Evolutionary conservation across 2,888 invertebrate species (phyloP), one percentile per base, ranked within the genome.

Genomic region (Rutpela maculata): DNA sequence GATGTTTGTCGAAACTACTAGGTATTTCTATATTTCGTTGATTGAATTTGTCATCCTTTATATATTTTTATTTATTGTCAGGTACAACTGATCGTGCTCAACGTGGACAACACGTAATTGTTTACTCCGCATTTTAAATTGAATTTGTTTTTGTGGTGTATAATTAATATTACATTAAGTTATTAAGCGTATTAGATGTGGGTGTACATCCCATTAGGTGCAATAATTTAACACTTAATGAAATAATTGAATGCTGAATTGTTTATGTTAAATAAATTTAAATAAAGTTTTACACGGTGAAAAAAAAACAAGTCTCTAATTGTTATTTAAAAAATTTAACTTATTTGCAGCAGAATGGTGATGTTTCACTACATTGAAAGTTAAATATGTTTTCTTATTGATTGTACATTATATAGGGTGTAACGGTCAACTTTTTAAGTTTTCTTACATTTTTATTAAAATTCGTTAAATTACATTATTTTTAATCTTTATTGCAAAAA

Each of bases 161-260:
- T 67, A 67, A 67, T 67, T 55, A 55, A 50, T 5, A 26, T 22
- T n/a, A 67, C 17, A 67, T 55, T 55, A 55, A 67, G 22, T 67
- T 55, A 50, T 50, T 22, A 19, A 26, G 6, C 55, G 26, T 17
- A 55, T 18, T 67, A 50, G 19, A 43, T 26, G 67, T 67, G 55
- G 67, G 67, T 67, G 59, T 59, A 19, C 11, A 59, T 59, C 59
- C 5, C 59, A 59, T 18, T 22, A 59, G 22, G 59, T 57, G 57
- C 17, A 19, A 12, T 55, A 1, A 67, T 55, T 12, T 67, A 43
- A 55, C 55, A 19, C 5, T 55, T 67, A 55, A 67, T 38, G 67
- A 67, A n/a, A 43, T 55, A 67, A 55, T 38, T 15, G 15, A 2
- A n/a, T 50, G 50, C n/a, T 50, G 50, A 15, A 12, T 50, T 50